A percentile compares a stretch with the other conserved stretches of the same genome.
Evolutionary conservation across 1,140 invertebrate genomes (phyloP).

Genomic region (Oryctes rhinoceros): DNA sequence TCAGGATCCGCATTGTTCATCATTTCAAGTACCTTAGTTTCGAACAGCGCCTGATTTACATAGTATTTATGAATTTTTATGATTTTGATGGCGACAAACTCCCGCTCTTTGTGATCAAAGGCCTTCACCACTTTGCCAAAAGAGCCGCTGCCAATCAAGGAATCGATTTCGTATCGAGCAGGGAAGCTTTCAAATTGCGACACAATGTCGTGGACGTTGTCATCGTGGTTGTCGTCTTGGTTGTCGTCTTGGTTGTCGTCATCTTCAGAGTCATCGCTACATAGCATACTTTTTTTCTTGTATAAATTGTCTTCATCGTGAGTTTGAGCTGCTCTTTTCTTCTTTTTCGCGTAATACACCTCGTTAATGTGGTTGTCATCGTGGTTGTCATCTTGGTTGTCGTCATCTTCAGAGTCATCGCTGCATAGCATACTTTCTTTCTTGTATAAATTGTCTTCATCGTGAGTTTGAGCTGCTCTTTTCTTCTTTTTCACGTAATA

Average conservation of each 20-base stretch:
- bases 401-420: too few relatives aligned
- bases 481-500: slow-evolving; percentile 99
- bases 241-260: too few relatives aligned
- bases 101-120: slow-evolving; percentile 96
- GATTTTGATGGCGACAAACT: slow-evolving; percentile 99
- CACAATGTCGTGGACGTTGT: slow-evolving; percentile 99
- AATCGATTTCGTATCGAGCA: slow-evolving; percentile 98
- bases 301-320: slow-evolving; percentile 91
- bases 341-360: slow-evolving; percentile 99
- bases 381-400: too few relatives aligned
- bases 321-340: slow-evolving; percentile 90
- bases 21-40: slow-evolving; percentile 98
- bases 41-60: slow-evolving; percentile 99
- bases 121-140: slow-evolving; percentile 99
- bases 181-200: slow-evolving; percentile 99
- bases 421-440: slow-evolving; percentile 93
- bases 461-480: slow-evolving; percentile 91
- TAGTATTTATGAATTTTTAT: slow-evolving; percentile 99
- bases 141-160: slow-evolving; percentile 94
- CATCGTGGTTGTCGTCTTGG: slow-evolving; percentile 82
- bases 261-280: too few relatives aligned
- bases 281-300: slow-evolving; percentile 94
- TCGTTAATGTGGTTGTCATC: slow-evolving; percentile 60
- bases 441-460: slow-evolving; percentile 90
- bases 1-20: slow-evolving; percentile 99